phyloP scores from a whole-genome alignment of 1,140 invertebrate species.

The Caenorhabditis briggsae region DNA sequence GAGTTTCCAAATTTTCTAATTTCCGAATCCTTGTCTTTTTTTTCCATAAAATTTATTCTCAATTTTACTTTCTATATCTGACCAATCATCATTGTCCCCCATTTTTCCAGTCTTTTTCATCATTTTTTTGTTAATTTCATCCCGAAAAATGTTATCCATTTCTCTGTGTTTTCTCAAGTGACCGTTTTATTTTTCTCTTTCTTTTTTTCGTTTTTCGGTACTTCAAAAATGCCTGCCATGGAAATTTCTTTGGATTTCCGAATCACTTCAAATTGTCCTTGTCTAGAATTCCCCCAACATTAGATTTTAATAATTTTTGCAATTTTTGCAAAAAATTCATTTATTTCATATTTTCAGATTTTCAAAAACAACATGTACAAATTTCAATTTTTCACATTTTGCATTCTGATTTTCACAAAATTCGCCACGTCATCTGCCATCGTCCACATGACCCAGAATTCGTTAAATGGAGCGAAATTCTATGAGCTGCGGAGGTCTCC shows the following conservation, averaged over 20 bases:
- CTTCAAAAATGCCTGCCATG: not conserved
- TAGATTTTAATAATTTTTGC: not conserved
- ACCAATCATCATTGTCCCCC: not conserved
- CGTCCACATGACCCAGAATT: slow-evolving; percentile 38
- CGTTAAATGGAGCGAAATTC: slow-evolving; percentile 15
- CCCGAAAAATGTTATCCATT: not conserved
- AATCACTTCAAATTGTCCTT: not conserved
- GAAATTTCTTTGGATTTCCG: not conserved
- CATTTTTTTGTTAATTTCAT: not conserved
- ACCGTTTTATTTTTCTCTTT: slow-evolving; percentile 25
- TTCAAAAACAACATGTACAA: not conserved
- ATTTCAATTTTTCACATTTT: not conserved
- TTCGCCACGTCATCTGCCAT: not conserved
- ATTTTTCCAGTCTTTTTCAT: too few species aligned
- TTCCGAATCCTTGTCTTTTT: too few species aligned
- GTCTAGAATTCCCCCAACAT: not conserved
- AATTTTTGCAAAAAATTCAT: not conserved
- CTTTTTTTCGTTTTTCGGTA: not conserved
- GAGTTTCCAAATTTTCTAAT: too few species aligned
- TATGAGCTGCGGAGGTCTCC: slow-evolving; percentile 32
- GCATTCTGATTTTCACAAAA: not conserved
- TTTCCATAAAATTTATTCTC: too few species aligned
- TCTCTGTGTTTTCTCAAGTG: not conserved
- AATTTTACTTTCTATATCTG: too few species aligned
- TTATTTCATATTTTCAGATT: not conserved